phyloP scores from a whole-genome alignment of 1,140 invertebrate species.

The Drosophila arawakana region DNA sequence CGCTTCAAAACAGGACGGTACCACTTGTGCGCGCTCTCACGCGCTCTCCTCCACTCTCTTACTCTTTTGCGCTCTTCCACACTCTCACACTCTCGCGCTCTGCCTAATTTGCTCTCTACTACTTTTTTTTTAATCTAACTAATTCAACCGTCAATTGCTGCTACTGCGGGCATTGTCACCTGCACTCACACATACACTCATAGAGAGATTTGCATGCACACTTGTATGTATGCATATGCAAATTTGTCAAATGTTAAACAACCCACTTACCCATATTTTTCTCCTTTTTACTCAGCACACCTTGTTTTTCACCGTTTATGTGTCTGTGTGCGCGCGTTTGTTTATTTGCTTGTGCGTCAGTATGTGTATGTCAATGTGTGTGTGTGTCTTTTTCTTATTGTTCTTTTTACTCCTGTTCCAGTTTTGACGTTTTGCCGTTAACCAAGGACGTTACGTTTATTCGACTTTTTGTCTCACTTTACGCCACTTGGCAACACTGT shows the following conservation, averaged over 20 bases:
- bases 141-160: constrained; percentile 42
- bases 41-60: constrained; percentile 33
- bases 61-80: constrained; percentile 5
- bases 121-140: constrained; percentile 29
- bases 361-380: not conserved
- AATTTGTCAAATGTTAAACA: constrained; percentile 61
- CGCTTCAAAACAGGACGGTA: constrained; percentile 69
- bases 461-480: constrained; percentile 44
- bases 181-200: constrained; percentile 23
- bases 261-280: constrained; percentile 76
- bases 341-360: constrained; percentile 1
- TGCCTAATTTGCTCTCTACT: constrained; percentile 24
- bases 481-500: constrained; percentile 52
- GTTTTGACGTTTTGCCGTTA: constrained; percentile 50
- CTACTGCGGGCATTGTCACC: constrained; percentile 40
- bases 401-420: constrained; percentile 48
- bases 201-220: constrained; percentile 1
- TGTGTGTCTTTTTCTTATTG: constrained; percentile 31
- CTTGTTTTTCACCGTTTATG: constrained; percentile 52
- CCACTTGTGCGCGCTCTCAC: constrained; percentile 37
- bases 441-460: constrained; percentile 57
- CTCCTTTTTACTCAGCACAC: constrained; percentile 45
- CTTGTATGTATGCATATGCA: constrained; percentile 44
- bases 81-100: constrained; percentile 3
- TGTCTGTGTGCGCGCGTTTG: constrained; percentile 9